Base-by-base conservation (phyloP, 2,113 vertebrate species). In the Hyla sarda region DNA sequence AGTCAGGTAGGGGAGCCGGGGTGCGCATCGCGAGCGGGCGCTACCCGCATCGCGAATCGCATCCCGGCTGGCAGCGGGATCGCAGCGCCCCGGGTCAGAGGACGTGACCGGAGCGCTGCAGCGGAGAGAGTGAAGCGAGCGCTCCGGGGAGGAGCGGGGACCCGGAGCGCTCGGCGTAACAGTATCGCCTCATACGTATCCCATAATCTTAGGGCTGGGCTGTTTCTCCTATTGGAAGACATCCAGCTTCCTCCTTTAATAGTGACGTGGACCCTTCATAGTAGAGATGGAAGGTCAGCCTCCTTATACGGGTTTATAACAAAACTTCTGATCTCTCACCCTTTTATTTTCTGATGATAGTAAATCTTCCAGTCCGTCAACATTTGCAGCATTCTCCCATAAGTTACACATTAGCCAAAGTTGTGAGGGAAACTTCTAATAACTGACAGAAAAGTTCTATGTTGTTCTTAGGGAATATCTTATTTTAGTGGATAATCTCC, bases 401-500 rank as follows among this genome's bases (percentile, higher is more conserved):
- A 8, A 11, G 19, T 25, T 5, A 17, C 21, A 52, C 48, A 5
- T 9, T 32, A 23, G 50, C 7, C 13, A 56, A 23, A 19, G 2
- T 79, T 60, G 41, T 14, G 2, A 62, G 54, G 54, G 37, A 45
- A 3, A 25, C 10, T 54, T 8, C 54, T 17, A 77, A 54, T 45
- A 45, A 45, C 54, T 62, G 23, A 45, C 13, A 45, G 25, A 14
- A 62, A 34, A n/a, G 30, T 21, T 80, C 23, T 56, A 28, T 58
- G 19, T 60, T 60, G 37, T 41, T 80, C 34, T 80, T 5, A 6
- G 10, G 77, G 6, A 45, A 37, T 60, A 80, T 80, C 77, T 60
- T 79, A 54, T 54, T 60, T 79, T 79, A 79, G 8, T n/a, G 54
- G 56, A 79, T 79, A 14, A 58, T 60, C 32, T 30, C 54, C 32